These are phyloP conservation scores for Thaumatotibia leucotreta DNA, from an alignment of 1,140 invertebrate species.

Conservation along the genomic window DNA sequence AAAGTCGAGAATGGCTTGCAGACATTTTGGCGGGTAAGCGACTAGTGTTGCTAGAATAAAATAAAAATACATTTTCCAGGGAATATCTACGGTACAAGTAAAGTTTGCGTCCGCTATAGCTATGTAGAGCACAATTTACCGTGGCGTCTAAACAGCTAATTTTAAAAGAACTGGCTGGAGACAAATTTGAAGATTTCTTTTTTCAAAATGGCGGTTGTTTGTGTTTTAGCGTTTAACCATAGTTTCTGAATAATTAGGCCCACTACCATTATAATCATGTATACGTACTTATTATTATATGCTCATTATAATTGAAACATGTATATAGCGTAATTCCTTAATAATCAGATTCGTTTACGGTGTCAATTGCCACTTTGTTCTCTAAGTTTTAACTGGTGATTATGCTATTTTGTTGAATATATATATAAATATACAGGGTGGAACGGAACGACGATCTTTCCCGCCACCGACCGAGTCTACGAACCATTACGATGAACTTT, in stretches of 20 bases:
- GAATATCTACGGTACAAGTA: slow-evolving; percentile 70
- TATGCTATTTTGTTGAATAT: too few species aligned
- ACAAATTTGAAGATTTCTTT: slow-evolving; percentile 41
- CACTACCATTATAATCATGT: neutral
- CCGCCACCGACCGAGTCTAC: too few species aligned
- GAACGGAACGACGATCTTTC: too few species aligned
- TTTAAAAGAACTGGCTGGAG: slow-evolving; percentile 57
- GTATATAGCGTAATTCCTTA: too few species aligned
- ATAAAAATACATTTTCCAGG: slow-evolving; percentile 74
- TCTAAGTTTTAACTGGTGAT: too few species aligned
- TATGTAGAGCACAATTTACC: slow-evolving; percentile 55
- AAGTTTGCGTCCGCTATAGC: slow-evolving; percentile 62
- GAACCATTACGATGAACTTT: too few species aligned
- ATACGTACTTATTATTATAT: neutral
- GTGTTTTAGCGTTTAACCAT: slow-evolving; percentile 14
- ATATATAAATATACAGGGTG: too few species aligned
- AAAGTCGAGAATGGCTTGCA: slow-evolving; percentile 22
- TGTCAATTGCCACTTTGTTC: too few species aligned
- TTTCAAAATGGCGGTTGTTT: slow-evolving; percentile 38
- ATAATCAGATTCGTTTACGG: too few species aligned
- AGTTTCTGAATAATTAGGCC: neutral
- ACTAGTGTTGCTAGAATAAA: slow-evolving; percentile 39
- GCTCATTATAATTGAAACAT: too few species aligned
- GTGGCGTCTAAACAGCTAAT: slow-evolving; percentile 69
- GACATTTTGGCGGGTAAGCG: slow-evolving; percentile 24